phyloP scores from a whole-genome alignment of 2,113 vertebrate genomes.

The Tauraco erythrolophus region DNA sequence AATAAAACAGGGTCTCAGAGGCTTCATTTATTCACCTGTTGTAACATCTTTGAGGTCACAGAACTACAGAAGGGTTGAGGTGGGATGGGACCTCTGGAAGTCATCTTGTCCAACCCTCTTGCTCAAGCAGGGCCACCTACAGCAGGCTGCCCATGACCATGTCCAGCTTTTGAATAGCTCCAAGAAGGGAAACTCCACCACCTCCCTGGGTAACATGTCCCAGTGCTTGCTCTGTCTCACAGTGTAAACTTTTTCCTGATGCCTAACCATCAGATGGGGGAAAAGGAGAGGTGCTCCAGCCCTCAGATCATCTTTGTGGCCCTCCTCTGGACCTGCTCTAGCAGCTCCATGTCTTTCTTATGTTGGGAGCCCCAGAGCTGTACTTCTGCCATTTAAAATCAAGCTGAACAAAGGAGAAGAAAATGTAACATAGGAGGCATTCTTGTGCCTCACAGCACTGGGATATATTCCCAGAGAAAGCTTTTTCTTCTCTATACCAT shows the following conservation, averaged over 20 bases:
- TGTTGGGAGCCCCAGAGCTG: no score
- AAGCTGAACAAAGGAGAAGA: neutral
- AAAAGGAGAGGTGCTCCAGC: no score
- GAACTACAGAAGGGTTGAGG: neutral
- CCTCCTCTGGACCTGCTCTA: no score
- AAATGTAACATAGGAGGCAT: neutral
- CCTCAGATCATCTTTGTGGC: no score
- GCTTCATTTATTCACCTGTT: neutral
- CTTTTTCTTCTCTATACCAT: neutral
- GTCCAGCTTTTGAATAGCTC: neutral
- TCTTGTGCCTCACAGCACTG: neutral
- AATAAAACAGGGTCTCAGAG: neutral
- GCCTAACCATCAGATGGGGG: no score
- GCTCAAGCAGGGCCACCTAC: neutral
- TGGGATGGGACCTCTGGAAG: neutral
- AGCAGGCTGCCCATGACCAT: no score
- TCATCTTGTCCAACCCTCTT: neutral
- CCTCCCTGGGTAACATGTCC: neutral
- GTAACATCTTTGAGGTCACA: neutral
- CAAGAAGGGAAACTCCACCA: neutral
- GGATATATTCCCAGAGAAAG: neutral
- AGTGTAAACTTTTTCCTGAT: neutral
- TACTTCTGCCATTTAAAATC: neutral
- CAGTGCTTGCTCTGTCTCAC: neutral
- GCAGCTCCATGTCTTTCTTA: no score